Base-by-base conservation (phyloP, 2,888 invertebrate genomes). In the Erannis defoliaria region DNA sequence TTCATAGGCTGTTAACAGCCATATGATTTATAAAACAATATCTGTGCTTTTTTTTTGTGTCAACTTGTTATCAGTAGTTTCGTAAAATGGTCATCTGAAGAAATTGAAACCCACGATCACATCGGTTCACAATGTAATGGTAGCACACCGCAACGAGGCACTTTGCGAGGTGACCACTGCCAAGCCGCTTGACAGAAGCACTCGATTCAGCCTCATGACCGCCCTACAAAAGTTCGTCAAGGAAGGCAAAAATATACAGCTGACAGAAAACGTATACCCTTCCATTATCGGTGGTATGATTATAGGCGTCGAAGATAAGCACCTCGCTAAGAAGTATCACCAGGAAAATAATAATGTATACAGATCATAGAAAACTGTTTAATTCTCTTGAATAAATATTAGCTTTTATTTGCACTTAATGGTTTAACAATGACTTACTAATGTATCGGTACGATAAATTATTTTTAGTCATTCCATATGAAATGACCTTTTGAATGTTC, bases 81-180 rank as follows among this genome's bases (percentile, higher is more conserved):
- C 90, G 40, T 88, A 90, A 72, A 91, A 91, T 58, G 88, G 88
- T 1, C 81, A 90, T 8, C 64, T 91, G 14, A 90, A 88, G 67
- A 62, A 77, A 57, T 72, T 90, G 12, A 73, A 73, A 35, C 80
- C 80, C 21, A 90, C 90, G 78, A 82, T 90, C 26, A 81, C 42
- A 10, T 76, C 84, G 77, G 90, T 85, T 63, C 71, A 81, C 0
- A 57, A 72, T 0, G 81, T 90, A 1, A 90, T 91, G 91, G 83
- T 86, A 4, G 90, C 90, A 0, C 89, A 91, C 57, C 82, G 88
- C 35, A 88, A 90, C 16, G 85, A 89, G 48, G 86, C 87, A 1
- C 67, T 86, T 0, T 90, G 90, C 60, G 90, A 90, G 66, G 88
- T 90, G 0, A 89, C 89, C 49, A 90, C 90, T 0, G 89, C 90